Evolutionary conservation across 1,140 invertebrate species (phyloP).

Genomic region (Halictus rubicundus): DNA sequence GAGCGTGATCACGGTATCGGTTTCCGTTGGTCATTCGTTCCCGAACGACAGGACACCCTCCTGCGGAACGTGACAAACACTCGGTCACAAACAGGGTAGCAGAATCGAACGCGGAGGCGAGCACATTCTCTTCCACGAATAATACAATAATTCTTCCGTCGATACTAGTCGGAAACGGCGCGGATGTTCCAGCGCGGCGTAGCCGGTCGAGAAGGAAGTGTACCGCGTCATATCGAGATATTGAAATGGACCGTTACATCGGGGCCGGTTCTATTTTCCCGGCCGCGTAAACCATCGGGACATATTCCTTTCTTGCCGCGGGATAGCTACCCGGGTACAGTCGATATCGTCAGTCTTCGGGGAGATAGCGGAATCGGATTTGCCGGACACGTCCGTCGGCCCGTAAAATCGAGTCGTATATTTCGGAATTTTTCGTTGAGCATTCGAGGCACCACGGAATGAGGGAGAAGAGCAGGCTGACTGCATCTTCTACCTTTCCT

Average conservation of each 20-base stretch:
- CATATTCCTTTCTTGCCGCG: conserved; percentile 35
- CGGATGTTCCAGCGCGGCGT: background rate
- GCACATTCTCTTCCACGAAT: conserved; percentile 22
- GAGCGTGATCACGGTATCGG: conserved; percentile 16
- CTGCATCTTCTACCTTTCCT: background rate
- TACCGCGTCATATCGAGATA: conserved; percentile 39
- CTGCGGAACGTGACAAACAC: background rate
- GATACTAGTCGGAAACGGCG: conserved; percentile 1
- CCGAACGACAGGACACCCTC: background rate
- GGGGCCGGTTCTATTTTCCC: conserved; percentile 32
- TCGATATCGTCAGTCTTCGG: conserved; percentile 57
- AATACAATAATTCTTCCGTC: conserved; percentile 44
- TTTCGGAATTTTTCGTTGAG: conserved; percentile 53
- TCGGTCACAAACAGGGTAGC: background rate
- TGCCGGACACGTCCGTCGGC: conserved; percentile 47
- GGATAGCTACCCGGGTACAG: conserved; percentile 8
- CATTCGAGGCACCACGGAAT: background rate
- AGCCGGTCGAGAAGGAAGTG: conserved; percentile 5
- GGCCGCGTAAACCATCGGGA: conserved; percentile 30
- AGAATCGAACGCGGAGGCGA: conserved; percentile 4
- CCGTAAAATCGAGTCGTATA: conserved; percentile 62
- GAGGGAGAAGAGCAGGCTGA: too few relatives aligned
- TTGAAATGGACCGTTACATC: conserved; percentile 49
- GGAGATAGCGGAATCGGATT: conserved; percentile 56
- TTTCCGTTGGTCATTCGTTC: conserved; percentile 16